Base-by-base conservation (phyloP, 1,140 invertebrate genomes). In the Metaphire vulgaris region DNA sequence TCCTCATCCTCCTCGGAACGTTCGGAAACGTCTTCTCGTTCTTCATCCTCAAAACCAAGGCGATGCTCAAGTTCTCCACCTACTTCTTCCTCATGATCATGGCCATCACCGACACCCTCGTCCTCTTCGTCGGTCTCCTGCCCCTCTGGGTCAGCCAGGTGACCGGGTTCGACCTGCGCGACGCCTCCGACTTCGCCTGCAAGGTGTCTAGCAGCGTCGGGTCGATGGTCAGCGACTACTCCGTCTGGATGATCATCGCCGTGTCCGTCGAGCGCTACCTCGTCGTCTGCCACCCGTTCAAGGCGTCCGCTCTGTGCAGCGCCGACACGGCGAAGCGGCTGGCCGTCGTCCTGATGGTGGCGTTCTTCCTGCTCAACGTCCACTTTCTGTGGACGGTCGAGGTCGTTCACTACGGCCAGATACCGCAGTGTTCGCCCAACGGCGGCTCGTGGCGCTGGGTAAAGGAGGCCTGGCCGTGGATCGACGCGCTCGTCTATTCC, bases 221-320 rank as follows among this genome's bases (percentile, higher is more conserved):
- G 6, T 75, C 66, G 66, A 78, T 69, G n/a, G 68, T 78, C 65
- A 78, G 77, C 34, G 77, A 78, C 41, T 78, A 56, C 77, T 75
- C 73, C 33, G 77, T 65, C 29, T 78, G 77, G 77, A 33, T 78
- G 33, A 96, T 96, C 75, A 93, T 92, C 0, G 92, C 94, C 0
- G 98, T 98, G 85, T 97, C 96, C 0, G 90, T 97, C 14, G 96
- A 98, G 84, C 86, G 96, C 74, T 99, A 97, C 84, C 90, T 98
- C 33, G 95, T 94, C 30, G 97, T 98, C 80, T 97, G 95, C 85
- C 92, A 96, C 83, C 95, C 95, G 0, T 92, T 98, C 79, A 87
- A 92, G 79, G 92, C 79, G 77, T 12, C 31, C 1, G 15, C 29
- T n/a, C 32, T 73, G 1, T 73, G 72, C 26, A 33, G 72, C 6